Conservation (phyloP, 2,888 invertebrate genomes). For the Enoplolaimus lenunculus region DNA sequence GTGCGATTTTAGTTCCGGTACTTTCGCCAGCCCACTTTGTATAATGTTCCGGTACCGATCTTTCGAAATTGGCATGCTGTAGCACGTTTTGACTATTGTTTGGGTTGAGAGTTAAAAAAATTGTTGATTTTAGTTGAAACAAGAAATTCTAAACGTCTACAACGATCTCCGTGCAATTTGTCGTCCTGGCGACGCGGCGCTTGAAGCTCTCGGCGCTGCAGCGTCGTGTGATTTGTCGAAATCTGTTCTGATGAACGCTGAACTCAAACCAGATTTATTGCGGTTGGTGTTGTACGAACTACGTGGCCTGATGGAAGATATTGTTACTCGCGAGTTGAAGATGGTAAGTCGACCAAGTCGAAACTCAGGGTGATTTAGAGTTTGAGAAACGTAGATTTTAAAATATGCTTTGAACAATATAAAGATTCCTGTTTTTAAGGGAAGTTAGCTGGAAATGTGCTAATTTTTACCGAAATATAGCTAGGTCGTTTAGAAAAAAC, state of each 20-base stretch:
- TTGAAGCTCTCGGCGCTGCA: constrained; percentile 24
- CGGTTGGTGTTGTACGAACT: neutral
- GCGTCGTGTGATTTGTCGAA: constrained; percentile 22
- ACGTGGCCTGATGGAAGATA: neutral
- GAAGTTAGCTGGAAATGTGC: too few species aligned
- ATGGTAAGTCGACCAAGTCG: constrained; percentile 1
- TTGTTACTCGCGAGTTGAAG: constrained; percentile 7
- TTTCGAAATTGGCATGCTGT: too few species aligned
- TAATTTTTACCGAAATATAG: too few species aligned
- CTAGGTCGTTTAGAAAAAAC: too few species aligned
- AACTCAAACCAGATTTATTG: constrained; percentile 5
- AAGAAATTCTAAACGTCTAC: constrained; percentile 45
- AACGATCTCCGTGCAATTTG: constrained; percentile 38
- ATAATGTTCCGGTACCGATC: too few species aligned
- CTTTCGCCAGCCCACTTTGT: too few species aligned
- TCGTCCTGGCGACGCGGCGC: constrained; percentile 24
- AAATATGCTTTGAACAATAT: too few species aligned
- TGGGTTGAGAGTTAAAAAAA: neutral
- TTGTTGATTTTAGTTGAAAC: constrained; percentile 40
- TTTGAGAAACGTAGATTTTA: too few species aligned
- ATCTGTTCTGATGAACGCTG: constrained; percentile 20
- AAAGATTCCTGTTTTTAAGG: too few species aligned
- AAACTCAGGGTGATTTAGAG: too few species aligned
- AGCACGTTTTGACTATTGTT: too few species aligned
- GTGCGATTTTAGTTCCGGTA: too few species aligned